Percentiles rank a stretch among this genome's conserved stretches.
Conservation (phyloP, 2,113 vertebrate species). For the Cyphotilapia sp. region DNA sequence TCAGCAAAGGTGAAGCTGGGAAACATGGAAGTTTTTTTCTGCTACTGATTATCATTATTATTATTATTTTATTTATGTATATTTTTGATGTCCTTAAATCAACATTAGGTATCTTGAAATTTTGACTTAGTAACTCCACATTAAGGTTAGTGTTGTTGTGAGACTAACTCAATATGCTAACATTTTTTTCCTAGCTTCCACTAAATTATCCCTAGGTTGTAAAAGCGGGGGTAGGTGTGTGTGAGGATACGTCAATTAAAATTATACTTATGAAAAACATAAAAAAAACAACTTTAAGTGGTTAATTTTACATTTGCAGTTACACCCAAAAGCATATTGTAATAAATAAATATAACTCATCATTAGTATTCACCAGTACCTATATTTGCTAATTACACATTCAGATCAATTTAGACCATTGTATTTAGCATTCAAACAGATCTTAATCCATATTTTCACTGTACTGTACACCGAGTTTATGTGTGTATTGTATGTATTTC, state of each 20-base stretch:
- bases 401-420: not conserved
- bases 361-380: not conserved
- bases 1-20: not conserved
- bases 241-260: not conserved
- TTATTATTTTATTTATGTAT: not conserved
- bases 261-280: not conserved
- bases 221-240: not conserved
- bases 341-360: not conserved
- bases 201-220: not conserved
- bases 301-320: not conserved
- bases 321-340: not conserved
- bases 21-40: not conserved
- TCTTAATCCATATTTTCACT: not conserved
- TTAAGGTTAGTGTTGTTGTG: not conserved
- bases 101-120: not conserved
- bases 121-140: not conserved
- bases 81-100: not conserved
- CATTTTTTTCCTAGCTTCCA: not conserved
- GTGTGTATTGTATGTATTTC: not conserved
- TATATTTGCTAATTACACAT: not conserved
- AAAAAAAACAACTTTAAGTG: not conserved
- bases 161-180: not conserved
- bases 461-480: not conserved
- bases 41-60: not conserved
- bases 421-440: not conserved